Evolutionary conservation across 1,140 invertebrate species (phyloP).

Genomic region (Drosophila chauvacae): DNA sequence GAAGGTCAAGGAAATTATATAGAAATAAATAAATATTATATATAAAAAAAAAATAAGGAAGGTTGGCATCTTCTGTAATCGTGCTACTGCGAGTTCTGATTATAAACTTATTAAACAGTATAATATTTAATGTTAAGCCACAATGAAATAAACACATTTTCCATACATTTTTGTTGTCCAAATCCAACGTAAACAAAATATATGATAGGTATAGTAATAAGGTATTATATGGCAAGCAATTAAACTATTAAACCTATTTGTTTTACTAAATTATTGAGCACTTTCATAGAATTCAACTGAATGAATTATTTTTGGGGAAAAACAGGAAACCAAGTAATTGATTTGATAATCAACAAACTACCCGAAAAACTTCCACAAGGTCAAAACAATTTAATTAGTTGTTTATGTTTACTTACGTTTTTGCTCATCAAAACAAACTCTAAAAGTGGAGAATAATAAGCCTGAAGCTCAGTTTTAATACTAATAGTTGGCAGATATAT

Average conservation of each 20-base stretch:
- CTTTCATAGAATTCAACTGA: background rate
- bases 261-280: background rate
- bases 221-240: background rate
- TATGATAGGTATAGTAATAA: background rate
- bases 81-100: no score
- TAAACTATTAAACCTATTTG: background rate
- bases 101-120: no score
- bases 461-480: background rate
- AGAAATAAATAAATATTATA: background rate
- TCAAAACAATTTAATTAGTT: background rate
- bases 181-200: no score
- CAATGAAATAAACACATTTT: no score
- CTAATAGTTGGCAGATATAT: conserved; percentile 35
- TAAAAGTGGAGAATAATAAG: background rate
- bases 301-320: background rate
- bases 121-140: no score
- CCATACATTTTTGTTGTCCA: no score
- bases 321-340: background rate
- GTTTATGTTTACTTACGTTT: background rate
- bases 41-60: background rate
- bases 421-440: background rate
- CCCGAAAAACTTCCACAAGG: background rate
- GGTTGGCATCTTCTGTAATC: no score
- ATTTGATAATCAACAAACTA: background rate
- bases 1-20: background rate